Evolutionary conservation across 2,888 invertebrate species (phyloP).

Genomic region (Agrypnus murinus): DNA sequence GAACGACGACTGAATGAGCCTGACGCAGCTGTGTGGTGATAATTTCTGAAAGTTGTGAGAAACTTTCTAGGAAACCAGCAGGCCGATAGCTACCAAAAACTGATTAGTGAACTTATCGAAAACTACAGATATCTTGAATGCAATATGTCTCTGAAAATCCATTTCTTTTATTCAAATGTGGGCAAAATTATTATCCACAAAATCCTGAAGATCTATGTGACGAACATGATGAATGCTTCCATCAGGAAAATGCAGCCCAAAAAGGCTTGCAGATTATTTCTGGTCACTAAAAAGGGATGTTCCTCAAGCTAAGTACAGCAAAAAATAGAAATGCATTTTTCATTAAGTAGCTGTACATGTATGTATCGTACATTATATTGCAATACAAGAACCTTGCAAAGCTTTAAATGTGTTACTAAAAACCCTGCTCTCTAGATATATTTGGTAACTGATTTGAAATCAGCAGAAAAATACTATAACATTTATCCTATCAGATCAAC

Average conservation of each 20-base stretch:
- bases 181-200: not conserved
- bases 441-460: too few relatives aligned
- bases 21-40: not conserved
- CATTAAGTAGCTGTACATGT: constrained; percentile 8
- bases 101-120: constrained; percentile 6
- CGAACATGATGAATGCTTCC: not conserved
- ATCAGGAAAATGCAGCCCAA: not conserved
- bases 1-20: constrained; percentile 2
- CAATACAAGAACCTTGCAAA: not conserved
- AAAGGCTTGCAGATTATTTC: not conserved
- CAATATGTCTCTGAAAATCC: constrained; percentile 9
- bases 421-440: too few relatives aligned
- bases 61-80: constrained; percentile 5
- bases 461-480: constrained; percentile 3
- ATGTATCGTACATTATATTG: not conserved
- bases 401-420: not conserved
- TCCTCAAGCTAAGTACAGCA: not conserved
- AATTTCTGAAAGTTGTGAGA: not conserved
- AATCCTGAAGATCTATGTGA: constrained; percentile 6
- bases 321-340: constrained; percentile 10
- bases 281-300: too few relatives aligned
- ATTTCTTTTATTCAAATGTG: not conserved
- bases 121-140: constrained; percentile 4
- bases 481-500: not conserved
- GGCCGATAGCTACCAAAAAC: not conserved